Evolutionary conservation across 1,140 invertebrate species (phyloP).

Genomic region (Lutraria rhynchaena): DNA sequence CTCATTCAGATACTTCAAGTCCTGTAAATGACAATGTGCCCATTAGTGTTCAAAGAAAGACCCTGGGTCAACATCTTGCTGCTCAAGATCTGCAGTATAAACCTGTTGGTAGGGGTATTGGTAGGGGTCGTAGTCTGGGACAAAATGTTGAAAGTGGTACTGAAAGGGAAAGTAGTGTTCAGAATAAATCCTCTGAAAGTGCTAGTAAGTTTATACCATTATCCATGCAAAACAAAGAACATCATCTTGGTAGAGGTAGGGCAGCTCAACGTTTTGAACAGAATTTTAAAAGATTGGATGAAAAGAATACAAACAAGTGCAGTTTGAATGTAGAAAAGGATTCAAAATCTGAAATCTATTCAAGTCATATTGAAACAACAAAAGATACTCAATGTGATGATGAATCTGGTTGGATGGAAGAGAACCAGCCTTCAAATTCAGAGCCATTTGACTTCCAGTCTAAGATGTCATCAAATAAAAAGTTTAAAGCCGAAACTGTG

Average conservation of each 20-base stretch:
- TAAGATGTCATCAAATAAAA: neutral
- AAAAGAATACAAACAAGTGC: too few relatives aligned
- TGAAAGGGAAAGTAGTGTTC: neutral
- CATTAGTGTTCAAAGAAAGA: neutral
- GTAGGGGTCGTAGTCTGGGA: neutral
- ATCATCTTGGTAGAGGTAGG: too few relatives aligned
- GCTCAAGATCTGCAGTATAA: conserved; percentile 13
- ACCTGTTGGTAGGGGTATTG: conserved; percentile 21
- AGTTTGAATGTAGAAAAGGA: too few relatives aligned
- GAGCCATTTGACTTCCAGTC: conserved; percentile 3
- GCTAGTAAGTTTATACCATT: too few relatives aligned
- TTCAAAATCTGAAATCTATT: too few relatives aligned
- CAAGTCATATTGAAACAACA: neutral
- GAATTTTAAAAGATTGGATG: too few relatives aligned
- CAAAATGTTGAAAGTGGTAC: neutral
- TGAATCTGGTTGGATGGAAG: neutral
- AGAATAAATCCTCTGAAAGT: too few relatives aligned
- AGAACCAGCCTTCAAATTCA: neutral
- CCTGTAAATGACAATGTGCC: too few relatives aligned
- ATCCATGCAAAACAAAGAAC: too few relatives aligned
- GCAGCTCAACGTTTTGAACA: too few relatives aligned
- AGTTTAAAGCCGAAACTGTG: conserved; percentile 19
- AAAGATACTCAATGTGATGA: neutral
- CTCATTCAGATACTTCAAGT: too few relatives aligned
- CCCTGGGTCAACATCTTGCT: conserved; percentile 15